Evolutionary conservation across 2,888 invertebrate genomes (phyloP).

Genomic region (Oeneis ivallda): DNA sequence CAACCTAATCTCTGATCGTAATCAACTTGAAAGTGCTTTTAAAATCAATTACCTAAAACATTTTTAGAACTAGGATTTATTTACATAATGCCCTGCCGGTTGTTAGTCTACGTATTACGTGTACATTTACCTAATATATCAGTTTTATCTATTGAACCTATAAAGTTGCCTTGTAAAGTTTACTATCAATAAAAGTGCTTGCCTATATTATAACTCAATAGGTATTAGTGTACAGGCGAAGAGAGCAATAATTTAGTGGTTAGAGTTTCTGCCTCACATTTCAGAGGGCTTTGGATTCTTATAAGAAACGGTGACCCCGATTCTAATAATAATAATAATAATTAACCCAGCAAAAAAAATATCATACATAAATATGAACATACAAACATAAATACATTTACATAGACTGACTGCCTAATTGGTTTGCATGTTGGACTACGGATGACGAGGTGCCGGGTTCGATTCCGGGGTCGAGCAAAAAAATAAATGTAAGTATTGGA

Average conservation of each 20-base stretch:
- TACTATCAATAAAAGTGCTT: slow-evolving; percentile 52
- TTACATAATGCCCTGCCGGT: neutral
- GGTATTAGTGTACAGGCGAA: no score
- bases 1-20: neutral
- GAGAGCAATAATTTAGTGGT: no score
- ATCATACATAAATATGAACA: no score
- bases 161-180: slow-evolving; percentile 71
- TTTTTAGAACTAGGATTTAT: slow-evolving; percentile 1
- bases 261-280: no score
- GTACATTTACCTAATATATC: slow-evolving; percentile 15
- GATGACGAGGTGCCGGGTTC: no score
- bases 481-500: no score
- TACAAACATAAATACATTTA: no score
- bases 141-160: slow-evolving; percentile 59
- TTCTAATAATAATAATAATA: no score
- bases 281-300: neutral
- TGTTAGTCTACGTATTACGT: neutral
- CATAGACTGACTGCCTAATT: no score
- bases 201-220: neutral
- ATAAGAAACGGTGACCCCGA: neutral
- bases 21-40: neutral
- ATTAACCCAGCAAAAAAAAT: no score
- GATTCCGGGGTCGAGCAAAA: no score
- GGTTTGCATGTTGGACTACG: no score
- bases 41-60: neutral